Percentiles rank a stretch among this genome's conserved stretches.
phyloP scores from a whole-genome alignment of 2,888 invertebrate species.

The Octonoba sinensis region DNA sequence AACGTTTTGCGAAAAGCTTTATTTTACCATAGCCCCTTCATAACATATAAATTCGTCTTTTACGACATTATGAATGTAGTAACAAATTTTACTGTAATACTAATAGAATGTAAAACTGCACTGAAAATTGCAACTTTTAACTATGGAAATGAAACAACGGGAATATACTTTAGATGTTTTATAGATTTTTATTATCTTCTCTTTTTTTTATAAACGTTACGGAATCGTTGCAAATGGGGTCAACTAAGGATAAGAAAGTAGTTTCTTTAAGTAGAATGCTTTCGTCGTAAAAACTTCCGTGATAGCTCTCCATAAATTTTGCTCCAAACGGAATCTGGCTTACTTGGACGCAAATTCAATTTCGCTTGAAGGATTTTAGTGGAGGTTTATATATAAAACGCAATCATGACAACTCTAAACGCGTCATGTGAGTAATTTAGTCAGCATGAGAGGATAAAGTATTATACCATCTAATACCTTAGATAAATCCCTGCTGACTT shows the following conservation, averaged over 20 bases:
- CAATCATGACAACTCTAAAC: slow-evolving; percentile 34
- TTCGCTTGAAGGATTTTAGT: slow-evolving; percentile 28
- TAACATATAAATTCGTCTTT: too few relatives aligned
- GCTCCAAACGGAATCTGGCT: slow-evolving; percentile 49
- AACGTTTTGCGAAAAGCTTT: too few relatives aligned
- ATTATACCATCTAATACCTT: too few relatives aligned
- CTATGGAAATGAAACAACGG: too few relatives aligned
- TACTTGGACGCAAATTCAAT: slow-evolving; percentile 44
- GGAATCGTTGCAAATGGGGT: slow-evolving; percentile 30
- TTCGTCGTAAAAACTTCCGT: slow-evolving; percentile 51
- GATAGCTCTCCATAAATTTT: slow-evolving; percentile 51
- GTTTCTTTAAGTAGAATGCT: slow-evolving; percentile 53
- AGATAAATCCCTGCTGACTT: too few relatives aligned
- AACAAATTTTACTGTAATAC: too few relatives aligned
- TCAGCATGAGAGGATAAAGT: not conserved
- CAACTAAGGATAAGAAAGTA: slow-evolving; percentile 26
- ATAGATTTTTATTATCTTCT: slow-evolving; percentile 35
- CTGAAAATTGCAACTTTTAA: too few relatives aligned
- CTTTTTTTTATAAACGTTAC: slow-evolving; percentile 19
- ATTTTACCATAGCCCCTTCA: too few relatives aligned
- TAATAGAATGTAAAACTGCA: too few relatives aligned
- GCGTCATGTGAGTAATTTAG: slow-evolving; percentile 16
- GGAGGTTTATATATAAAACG: slow-evolving; percentile 30
- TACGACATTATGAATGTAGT: too few relatives aligned
- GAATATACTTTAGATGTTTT: slow-evolving; percentile 5